These are phyloP conservation scores for Nephotettix cincticeps DNA, from an alignment of 1,140 invertebrate genomes.

Conservation along the genomic window DNA sequence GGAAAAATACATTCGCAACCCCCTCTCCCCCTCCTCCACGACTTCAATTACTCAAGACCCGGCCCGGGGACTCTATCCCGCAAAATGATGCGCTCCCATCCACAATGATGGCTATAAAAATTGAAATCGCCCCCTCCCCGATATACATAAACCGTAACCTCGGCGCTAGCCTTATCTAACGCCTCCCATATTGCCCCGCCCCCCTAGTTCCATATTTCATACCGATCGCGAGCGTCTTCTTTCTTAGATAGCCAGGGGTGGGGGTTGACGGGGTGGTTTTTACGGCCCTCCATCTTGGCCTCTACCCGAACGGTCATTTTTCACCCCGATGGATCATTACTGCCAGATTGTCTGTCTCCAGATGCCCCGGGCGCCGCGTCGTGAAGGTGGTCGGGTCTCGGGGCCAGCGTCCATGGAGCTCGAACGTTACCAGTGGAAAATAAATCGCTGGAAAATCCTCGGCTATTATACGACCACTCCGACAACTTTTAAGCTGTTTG, in stretches of 20 bases:
- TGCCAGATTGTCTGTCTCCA: not conserved
- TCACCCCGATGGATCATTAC: constrained; percentile 8
- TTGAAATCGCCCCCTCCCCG: constrained; percentile 27
- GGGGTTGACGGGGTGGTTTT: not conserved
- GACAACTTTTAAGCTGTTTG: constrained; percentile 20
- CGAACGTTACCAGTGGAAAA: constrained; percentile 3
- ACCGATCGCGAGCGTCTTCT: constrained; percentile 24
- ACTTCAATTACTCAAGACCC: constrained; percentile 5
- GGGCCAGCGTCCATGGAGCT: not conserved
- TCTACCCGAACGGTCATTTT: constrained; percentile 15
- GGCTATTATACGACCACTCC: constrained; percentile 1
- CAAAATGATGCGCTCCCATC: constrained; percentile 31
- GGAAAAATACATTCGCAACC: not conserved
- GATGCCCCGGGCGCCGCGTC: not conserved
- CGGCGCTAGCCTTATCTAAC: constrained; percentile 25
- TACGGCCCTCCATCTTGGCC: constrained; percentile 9
- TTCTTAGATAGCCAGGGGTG: constrained; percentile 5
- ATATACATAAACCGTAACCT: constrained; percentile 24
- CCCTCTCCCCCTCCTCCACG: not conserved
- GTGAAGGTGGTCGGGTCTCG: too few relatives aligned
- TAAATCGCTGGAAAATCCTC: constrained; percentile 16
- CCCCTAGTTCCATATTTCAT: constrained; percentile 27
- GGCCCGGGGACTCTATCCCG: constrained; percentile 6
- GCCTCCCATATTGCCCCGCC: constrained; percentile 30
- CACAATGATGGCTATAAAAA: constrained; percentile 33